Percentiles rank a stretch among this genome's conserved stretches.
Evolutionary conservation across 2,797 vertebrate genomes (phyloP).

Genomic region (Jordanella pulchra): DNA sequence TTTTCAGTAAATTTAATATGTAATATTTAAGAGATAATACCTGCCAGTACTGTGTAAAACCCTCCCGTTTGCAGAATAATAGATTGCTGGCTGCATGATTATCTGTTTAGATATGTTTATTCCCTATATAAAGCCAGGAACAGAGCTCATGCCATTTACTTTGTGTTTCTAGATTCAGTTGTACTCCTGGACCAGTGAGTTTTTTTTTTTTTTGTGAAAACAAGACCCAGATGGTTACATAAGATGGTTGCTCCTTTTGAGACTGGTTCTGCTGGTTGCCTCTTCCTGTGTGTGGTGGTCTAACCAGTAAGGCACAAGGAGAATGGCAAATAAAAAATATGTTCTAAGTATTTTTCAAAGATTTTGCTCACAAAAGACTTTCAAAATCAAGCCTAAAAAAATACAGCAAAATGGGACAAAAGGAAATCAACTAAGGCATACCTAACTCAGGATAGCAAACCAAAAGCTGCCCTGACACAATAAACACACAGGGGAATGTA

Average conservation of each 20-base stretch:
- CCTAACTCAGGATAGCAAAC: too few species aligned
- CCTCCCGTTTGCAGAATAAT: not conserved
- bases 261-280: not conserved
- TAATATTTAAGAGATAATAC: not conserved
- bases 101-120: not conserved
- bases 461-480: too few species aligned
- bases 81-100: not conserved
- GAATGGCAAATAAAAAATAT: too few species aligned
- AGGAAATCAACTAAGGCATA: too few species aligned
- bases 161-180: not conserved
- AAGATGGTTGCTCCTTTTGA: not conserved
- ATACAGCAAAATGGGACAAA: too few species aligned
- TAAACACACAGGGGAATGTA: too few species aligned
- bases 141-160: not conserved
- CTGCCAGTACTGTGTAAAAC: not conserved
- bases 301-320: too few species aligned
- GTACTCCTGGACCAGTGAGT: not conserved
- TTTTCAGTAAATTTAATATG: not conserved
- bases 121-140: not conserved
- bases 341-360: too few species aligned
- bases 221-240: not conserved
- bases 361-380: too few species aligned
- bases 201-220: not conserved
- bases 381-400: too few species aligned
- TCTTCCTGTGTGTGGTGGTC: not conserved